Conservation (phyloP, 2,888 invertebrate species). For the Tetramorium bicarinatum region DNA sequence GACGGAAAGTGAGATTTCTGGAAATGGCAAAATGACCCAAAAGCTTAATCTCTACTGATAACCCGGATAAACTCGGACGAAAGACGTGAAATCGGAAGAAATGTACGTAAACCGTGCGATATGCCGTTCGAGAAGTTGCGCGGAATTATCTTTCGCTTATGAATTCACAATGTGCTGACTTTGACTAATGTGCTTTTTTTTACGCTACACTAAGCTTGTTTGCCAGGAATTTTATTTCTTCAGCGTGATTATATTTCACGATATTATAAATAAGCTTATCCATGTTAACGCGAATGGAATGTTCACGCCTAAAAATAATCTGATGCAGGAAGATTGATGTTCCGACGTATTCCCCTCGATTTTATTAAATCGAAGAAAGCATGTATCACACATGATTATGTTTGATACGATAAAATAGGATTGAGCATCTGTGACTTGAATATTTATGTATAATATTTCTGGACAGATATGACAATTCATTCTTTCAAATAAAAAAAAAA, state of each 20-base stretch:
- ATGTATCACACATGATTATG: neutral
- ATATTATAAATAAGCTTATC: neutral
- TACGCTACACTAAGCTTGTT: neutral
- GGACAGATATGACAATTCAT: neutral
- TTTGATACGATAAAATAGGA: neutral
- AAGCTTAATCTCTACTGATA: slow-evolving; percentile 73
- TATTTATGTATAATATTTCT: neutral
- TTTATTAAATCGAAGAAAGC: neutral
- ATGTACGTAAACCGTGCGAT: slow-evolving; percentile 28
- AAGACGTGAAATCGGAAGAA: slow-evolving; percentile 54
- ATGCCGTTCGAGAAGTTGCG: neutral
- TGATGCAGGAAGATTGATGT: slow-evolving; percentile 11
- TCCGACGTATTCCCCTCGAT: neutral
- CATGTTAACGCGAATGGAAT: neutral
- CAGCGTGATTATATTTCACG: neutral
- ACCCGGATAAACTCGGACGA: slow-evolving; percentile 68
- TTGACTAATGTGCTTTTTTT: neutral
- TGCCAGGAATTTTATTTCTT: neutral
- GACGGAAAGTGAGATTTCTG: slow-evolving; percentile 18
- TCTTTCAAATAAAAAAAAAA: neutral
- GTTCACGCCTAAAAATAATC: neutral
- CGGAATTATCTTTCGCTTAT: neutral
- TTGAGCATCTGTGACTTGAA: neutral
- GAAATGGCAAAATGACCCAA: slow-evolving; percentile 67
- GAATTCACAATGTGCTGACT: neutral